These are phyloP conservation scores for Sympetrum striolatum DNA, from an alignment of 2,888 invertebrate species.

Conservation along the genomic window DNA sequence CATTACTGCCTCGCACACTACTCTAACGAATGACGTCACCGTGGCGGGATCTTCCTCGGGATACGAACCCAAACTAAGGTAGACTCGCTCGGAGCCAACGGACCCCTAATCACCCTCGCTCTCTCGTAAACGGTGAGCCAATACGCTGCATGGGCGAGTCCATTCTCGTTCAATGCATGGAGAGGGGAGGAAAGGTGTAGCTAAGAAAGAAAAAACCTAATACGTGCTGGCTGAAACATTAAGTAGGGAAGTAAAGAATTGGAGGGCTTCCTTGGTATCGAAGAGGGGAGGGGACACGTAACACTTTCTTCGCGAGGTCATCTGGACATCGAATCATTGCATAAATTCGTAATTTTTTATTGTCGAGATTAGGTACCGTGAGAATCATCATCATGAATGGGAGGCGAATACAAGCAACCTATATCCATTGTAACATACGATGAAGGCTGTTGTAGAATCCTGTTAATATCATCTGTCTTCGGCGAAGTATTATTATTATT, in stretches of 20 bases:
- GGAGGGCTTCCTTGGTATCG: not conserved
- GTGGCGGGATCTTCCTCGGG: constrained; percentile 56
- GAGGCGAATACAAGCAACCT: too few relatives aligned
- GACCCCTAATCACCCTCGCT: constrained; percentile 42
- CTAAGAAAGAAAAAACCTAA: not conserved
- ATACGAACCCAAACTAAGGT: constrained; percentile 54
- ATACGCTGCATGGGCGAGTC: constrained; percentile 50
- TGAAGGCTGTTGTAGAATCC: too few relatives aligned
- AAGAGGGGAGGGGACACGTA: not conserved
- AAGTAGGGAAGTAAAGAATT: not conserved
- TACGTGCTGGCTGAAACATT: constrained; percentile 2
- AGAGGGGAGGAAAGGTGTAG: constrained; percentile 48
- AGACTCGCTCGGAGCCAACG: constrained; percentile 48
- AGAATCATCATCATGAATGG: too few relatives aligned
- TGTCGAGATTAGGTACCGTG: too few relatives aligned
- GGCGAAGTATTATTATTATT: too few relatives aligned
- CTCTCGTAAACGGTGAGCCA: constrained; percentile 37
- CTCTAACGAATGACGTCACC: constrained; percentile 63
- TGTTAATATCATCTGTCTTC: too few relatives aligned
- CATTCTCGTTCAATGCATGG: constrained; percentile 49
- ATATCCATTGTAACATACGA: too few relatives aligned
- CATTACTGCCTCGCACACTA: constrained; percentile 57
- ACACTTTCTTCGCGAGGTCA: not conserved
- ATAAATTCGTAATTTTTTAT: too few relatives aligned
- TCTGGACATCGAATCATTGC: not conserved